Base-by-base conservation (phyloP, 2,888 invertebrate species). In the Adineta ricciae region DNA sequence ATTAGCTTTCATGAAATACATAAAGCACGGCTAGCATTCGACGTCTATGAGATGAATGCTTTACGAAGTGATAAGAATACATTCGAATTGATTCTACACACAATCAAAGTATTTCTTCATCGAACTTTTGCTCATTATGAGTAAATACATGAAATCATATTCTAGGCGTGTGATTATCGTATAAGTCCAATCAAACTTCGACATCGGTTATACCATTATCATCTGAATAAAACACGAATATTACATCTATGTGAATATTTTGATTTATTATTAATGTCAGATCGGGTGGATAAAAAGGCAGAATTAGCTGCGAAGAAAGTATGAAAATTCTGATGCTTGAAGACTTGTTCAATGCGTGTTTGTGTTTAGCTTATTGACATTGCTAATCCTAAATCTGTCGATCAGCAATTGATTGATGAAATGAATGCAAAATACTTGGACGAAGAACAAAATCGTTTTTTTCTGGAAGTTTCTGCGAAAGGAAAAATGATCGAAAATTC, bases 221-320 rank as follows among this genome's bases (percentile, higher is more conserved):
- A 14, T 19, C 32, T 78, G 24, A 38, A 41, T 41, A 41, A 24
- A 36, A 24, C 41, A 78, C 8, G 41, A 24, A 41, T 41, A 78
- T 41, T 78, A n/a, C 78, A 78, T 41, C 24, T 78, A 78, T 78
- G n/a, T 78, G 78, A 78, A 41, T 78, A 41, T 78, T 41, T 78
- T n/a, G 78, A 78, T 78, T 8, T 78, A 19, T 24, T 78, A 78
- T n/a, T 78, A 41, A 24, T 38, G 9, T 78, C 8, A 36, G 1
- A 32, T 64, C 64, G 64, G 19, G 19, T 27, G 4, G 27, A 64
- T 32, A 64, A 64, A 4, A 64, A 64, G 3, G 2, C 14, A 14
- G 19, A 32, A 16, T 64, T 27, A 9, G n/a, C 56, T 11, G 19
- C 1, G 4, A 52, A 5, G 19, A 64, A 64, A 27, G 64, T 32